Base-by-base conservation (phyloP, 2,888 invertebrate species). In the Drosophila stalkeri region DNA sequence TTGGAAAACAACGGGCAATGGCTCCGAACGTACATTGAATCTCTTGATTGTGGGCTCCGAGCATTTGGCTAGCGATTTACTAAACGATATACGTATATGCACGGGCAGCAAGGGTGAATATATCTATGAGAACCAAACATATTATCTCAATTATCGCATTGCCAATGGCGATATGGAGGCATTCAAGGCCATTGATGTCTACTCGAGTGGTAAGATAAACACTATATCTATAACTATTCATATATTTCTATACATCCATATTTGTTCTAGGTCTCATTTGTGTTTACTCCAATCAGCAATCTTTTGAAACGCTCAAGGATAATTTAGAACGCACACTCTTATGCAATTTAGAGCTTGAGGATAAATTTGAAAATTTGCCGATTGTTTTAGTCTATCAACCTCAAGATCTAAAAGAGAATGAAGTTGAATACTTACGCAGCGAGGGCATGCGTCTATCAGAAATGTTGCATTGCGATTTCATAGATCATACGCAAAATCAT, bases 381-480 rank as follows among this genome's bases (percentile, higher is more conserved):
- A 96, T 98, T 90, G 98, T 98, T 54, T 95, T 99, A 86, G 96
- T 99, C 93, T 97, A 98, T 92, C 96, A 98, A 33, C 97, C 93
- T 62, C 93, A 97, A 91, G 97, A 98, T 93, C 94, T 96, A 16
- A 95, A 97, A 92, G 97, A 98, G 92, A 96, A 97, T 87, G 98
- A 98, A 92, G 94, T 97, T n/a, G 94, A 96, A 76, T 95, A 96
- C 90, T 94, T 99, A 64, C 95, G 97, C 74, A 97, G 97, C 88
- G 98, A 98, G 92, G 98, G 98, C 5, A 97, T 97, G 93, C 96
- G 96, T 93, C 94, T 98, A 60, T 97, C 98, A 54, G 97, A 97
- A 92, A 97, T 97, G 97, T 77, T 93, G 51, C 93, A 93, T 60
- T 93, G 93, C 75, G 93, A 93, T 77, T 93, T 93, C 61, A 93